Conservation (phyloP, 64 coral and sea anemone genomes). For the Porites lutea region DNA sequence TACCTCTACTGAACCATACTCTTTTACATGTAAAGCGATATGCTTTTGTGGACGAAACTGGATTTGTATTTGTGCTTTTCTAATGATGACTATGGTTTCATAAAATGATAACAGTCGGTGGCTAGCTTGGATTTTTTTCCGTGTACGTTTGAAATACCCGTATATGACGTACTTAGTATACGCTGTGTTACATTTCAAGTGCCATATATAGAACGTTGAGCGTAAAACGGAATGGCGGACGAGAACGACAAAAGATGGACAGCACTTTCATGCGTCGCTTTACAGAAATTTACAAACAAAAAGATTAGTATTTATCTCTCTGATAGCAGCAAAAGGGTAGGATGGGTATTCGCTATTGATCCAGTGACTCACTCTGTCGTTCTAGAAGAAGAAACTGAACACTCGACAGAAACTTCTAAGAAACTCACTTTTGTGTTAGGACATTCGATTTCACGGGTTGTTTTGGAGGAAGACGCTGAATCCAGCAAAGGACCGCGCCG, state of each 20-base stretch:
- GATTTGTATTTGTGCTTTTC: too few species aligned
- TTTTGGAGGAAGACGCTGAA: conserved; percentile 9
- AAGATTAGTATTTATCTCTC: conserved; percentile 49
- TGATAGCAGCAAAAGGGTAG: conserved; percentile 59
- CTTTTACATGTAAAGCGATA: too few species aligned
- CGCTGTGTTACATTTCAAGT: too few species aligned
- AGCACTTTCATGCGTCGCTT: conserved; percentile 16
- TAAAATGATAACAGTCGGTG: too few species aligned
- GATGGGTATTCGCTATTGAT: conserved; percentile 92
- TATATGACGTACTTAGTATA: too few species aligned
- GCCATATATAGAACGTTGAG: too few species aligned
- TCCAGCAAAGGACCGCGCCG: conserved; percentile 5
- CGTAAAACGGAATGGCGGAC: conserved; percentile 42
- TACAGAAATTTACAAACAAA: conserved; percentile 45
- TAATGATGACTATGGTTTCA: too few species aligned
- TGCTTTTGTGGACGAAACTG: too few species aligned
- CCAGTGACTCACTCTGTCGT: conserved; percentile 82
- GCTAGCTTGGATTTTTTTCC: too few species aligned
- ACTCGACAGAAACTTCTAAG: background rate
- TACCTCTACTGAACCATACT: too few species aligned
- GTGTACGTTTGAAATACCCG: too few species aligned
- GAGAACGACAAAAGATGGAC: conserved; percentile 3
- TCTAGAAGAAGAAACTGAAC: conserved; percentile 47
- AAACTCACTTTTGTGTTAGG: conserved; percentile 52
- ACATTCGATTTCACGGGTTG: conserved; percentile 47